Conservation (phyloP, 2,113 vertebrate species). For the Sitta europaea region DNA sequence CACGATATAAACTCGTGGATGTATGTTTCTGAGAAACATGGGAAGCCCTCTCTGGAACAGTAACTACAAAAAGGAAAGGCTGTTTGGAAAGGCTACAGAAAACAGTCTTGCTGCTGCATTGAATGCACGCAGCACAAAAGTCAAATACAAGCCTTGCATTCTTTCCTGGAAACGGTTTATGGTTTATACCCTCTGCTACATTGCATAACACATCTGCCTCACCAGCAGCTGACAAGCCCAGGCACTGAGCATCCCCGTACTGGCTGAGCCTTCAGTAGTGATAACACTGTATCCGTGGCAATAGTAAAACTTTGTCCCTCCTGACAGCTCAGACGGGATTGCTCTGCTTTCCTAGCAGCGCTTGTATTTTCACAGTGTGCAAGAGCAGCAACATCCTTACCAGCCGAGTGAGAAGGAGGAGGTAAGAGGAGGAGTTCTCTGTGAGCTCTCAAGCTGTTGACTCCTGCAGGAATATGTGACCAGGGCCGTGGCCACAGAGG, state of each 20-base stretch:
- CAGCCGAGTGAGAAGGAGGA: not conserved
- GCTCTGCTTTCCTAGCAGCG: not conserved
- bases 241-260: not conserved
- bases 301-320: not conserved
- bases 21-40: not conserved
- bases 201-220: fast-evolving
- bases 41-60: not conserved
- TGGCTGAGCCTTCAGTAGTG: not conserved
- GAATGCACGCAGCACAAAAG: not conserved
- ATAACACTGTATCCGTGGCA: fast-evolving
- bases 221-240: not conserved
- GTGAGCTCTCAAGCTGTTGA: not conserved
- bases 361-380: not conserved
- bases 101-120: not conserved
- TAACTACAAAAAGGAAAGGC: not conserved
- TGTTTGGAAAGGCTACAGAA: not conserved
- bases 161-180: not conserved
- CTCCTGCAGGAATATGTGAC: fast-evolving
- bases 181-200: not conserved
- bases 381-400: not conserved
- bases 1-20: not conserved
- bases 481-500: fast-evolving
- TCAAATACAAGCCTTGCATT: not conserved
- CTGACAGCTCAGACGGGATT: fast-evolving
- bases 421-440: not conserved